Evolutionary conservation across 2,797 vertebrate species (phyloP).

Genomic region (Neopelma chrysocephalum): DNA sequence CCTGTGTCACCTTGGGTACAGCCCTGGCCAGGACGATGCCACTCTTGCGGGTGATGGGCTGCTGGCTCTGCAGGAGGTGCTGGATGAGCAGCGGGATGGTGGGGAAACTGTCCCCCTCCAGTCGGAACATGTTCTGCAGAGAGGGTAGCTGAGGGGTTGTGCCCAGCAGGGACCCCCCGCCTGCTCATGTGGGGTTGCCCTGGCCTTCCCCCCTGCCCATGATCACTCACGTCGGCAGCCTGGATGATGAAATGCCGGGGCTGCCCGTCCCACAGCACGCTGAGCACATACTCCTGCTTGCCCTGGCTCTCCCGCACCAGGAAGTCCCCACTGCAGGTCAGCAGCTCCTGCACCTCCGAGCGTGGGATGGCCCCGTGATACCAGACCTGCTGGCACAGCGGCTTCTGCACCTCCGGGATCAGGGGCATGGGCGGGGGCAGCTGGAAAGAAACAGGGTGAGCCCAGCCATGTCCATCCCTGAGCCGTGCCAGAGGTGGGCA

Average conservation of each 20-base stretch:
- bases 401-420: constrained; percentile 84
- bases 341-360: constrained; percentile 86
- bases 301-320: constrained; percentile 92
- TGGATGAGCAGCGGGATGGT: constrained; percentile 87
- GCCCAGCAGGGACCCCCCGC: not conserved
- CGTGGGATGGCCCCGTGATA: constrained; percentile 94
- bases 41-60: constrained; percentile 85
- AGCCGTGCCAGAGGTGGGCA: accelerated
- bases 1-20: constrained; percentile 82
- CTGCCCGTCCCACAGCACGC: constrained; percentile 86
- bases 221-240: constrained; percentile 81
- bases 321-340: constrained; percentile 87
- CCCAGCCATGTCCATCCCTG: not conserved
- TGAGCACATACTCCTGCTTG: constrained; percentile 91
- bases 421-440: constrained; percentile 74
- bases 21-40: constrained; percentile 83
- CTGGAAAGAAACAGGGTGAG: constrained; percentile 66
- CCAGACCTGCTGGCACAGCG: constrained; percentile 90
- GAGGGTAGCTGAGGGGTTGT: not conserved
- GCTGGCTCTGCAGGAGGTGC: constrained; percentile 80
- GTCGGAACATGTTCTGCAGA: constrained; percentile 85
- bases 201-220: not conserved
- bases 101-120: constrained; percentile 89
- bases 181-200: not conserved
- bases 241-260: constrained; percentile 96